Base-by-base conservation (phyloP, 1,140 invertebrate genomes). In the Nasonia giraulti region DNA sequence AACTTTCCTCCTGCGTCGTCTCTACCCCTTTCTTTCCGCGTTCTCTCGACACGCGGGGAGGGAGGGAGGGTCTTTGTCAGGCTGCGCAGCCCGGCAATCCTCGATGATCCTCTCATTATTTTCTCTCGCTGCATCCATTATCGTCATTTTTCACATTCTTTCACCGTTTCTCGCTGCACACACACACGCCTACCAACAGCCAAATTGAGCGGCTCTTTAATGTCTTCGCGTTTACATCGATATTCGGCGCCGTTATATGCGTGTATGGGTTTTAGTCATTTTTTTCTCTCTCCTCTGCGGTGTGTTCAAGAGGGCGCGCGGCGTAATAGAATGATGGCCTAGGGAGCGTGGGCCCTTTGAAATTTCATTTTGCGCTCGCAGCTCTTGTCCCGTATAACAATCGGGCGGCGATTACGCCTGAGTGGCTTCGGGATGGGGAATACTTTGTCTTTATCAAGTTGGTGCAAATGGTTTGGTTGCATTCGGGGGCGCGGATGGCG, bases 401-500 rank as follows among this genome's bases (percentile, higher is more conserved):
- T 83, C 80, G 37, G 47, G 33, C 69, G 71, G n/a, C 68, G 47
- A 86, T 86, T 86, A 86, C 55, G 12, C 23, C 76, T 33, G 76
- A 73, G 31, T 74, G 33, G 73, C 0, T 27, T 40, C 10, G 50
- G 20, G 40, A 79, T 74, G 68, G 76, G 81, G 88, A 83, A 87
- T 86, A 87, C 86, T 88, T 88, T 89, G 88, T 88, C 80, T 86
- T 89, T 84, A 84, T 87, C 83, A 87, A 75, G 44, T 83, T 75
- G 80, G 66, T 87, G 89, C 83, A 82, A 81, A 86, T 80, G 44
- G 50, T 79, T 80, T 88, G 86, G 84, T 89, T 83, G 87, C 89
- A 89, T 90, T 90, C 90, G 87, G 86, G 68, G 87, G 85, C 75
- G 55, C 55, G 17, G 12, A 55, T 55, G 17, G 20, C 17, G 17